A percentile compares a stretch with the other conserved stretches of the same genome.
Conservation (phyloP, 2,113 vertebrate genomes). For the Callipepla squamata region DNA sequence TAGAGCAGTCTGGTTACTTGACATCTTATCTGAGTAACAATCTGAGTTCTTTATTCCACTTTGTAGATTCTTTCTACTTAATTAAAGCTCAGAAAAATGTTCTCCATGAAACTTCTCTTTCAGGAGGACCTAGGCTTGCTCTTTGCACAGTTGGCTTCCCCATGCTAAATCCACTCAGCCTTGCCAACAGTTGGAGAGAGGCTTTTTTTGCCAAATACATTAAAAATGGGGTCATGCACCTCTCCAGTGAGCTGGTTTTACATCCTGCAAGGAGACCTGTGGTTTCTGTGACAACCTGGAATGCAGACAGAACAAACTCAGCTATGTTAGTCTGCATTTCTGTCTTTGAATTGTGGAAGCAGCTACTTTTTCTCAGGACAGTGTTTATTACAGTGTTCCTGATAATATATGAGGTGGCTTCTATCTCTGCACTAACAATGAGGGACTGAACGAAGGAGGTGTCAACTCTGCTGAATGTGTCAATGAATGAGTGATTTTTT, state of each 20-base stretch:
- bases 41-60: not conserved
- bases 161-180: not conserved
- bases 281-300: constrained; percentile 39
- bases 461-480: not conserved
- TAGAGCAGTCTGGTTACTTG: not conserved
- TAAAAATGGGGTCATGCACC: constrained; percentile 25
- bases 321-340: not conserved
- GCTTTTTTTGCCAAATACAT: not conserved
- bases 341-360: not conserved
- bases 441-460: not conserved
- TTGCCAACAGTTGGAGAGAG: not conserved
- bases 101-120: not conserved
- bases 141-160: not conserved
- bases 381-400: not conserved
- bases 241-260: constrained; percentile 11
- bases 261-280: constrained; percentile 1
- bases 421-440: not conserved
- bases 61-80: not conserved
- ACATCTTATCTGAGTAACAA: not conserved
- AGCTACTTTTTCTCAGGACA: not conserved
- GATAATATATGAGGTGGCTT: not conserved
- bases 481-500: not conserved
- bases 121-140: not conserved
- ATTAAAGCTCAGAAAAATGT: not conserved
- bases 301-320: not conserved